Percentiles rank a stretch among this genome's conserved stretches.
Evolutionary conservation across 1,140 invertebrate genomes (phyloP).

Genomic region (Nebria ingens): DNA sequence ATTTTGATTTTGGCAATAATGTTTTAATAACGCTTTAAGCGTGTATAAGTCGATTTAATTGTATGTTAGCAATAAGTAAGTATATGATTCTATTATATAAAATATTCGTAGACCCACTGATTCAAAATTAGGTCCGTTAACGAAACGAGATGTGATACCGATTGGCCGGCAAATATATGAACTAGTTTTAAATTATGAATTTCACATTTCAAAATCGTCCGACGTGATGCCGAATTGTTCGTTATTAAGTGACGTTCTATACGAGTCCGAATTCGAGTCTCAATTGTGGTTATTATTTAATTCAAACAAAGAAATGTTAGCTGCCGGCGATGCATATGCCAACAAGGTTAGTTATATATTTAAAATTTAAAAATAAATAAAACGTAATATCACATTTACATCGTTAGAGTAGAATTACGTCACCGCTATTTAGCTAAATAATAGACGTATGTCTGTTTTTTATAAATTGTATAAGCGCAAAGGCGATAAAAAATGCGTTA

Average conservation of each 20-base stretch:
- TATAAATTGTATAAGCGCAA: too few species aligned
- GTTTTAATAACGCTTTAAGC: too few species aligned
- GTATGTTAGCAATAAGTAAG: too few species aligned
- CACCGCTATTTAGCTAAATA: too few species aligned
- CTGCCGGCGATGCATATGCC: conserved; percentile 82
- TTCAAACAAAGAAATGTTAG: conserved; percentile 78
- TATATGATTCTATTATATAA: too few species aligned
- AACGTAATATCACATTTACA: too few species aligned
- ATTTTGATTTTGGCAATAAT: too few species aligned
- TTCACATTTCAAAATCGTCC: conserved; percentile 68
- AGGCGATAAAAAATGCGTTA: too few species aligned
- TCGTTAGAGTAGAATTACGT: too few species aligned
- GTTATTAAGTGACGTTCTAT: conserved; percentile 75
- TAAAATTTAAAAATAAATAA: too few species aligned
- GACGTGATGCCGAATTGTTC: conserved; percentile 75
- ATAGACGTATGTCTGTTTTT: too few species aligned
- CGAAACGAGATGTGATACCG: conserved; percentile 72
- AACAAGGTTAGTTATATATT: conserved; percentile 63
- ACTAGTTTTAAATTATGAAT: conserved; percentile 73
- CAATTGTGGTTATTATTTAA: conserved; percentile 96
- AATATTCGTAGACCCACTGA: conserved; percentile 58
- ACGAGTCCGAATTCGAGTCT: conserved; percentile 90
- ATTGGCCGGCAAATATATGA: conserved; percentile 82
- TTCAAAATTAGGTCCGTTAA: conserved; percentile 63
- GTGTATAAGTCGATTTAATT: too few species aligned